phyloP scores from a whole-genome alignment of 1,140 invertebrate species.

The Papilio machaon region DNA sequence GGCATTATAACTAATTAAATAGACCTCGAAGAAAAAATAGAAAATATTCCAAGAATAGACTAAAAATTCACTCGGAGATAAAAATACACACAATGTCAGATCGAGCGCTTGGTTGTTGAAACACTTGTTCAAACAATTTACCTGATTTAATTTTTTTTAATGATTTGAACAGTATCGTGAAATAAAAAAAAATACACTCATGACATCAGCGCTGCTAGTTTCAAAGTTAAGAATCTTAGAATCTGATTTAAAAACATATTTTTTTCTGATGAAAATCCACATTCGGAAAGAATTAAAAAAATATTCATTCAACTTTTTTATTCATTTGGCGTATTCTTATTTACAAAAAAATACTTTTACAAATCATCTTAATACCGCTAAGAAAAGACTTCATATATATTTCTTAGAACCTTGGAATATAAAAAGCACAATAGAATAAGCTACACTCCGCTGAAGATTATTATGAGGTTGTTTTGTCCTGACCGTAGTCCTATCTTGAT shows the following conservation, averaged over 20 bases:
- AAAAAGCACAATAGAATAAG: neutral
- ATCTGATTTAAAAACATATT: neutral
- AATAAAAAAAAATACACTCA: neutral
- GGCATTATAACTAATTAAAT: neutral
- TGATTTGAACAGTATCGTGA: neutral
- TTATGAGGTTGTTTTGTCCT: neutral
- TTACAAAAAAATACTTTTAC: neutral
- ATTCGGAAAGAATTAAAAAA: neutral
- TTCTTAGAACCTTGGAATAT: neutral
- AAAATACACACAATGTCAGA: neutral
- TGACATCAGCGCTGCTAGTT: neutral
- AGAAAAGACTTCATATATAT: constrained; percentile 1
- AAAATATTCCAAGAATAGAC: neutral
- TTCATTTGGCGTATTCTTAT: neutral
- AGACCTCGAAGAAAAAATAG: neutral
- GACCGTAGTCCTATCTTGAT: neutral
- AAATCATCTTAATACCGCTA: neutral
- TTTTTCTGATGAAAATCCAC: neutral
- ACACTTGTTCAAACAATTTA: neutral
- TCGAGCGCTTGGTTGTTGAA: neutral
- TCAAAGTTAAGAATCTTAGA: neutral
- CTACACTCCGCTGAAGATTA: neutral
- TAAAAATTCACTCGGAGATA: neutral
- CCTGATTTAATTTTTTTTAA: neutral
- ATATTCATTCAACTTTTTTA: neutral